A percentile compares a stretch with the other conserved stretches of the same genome.
Evolutionary conservation across 2,113 vertebrate species (phyloP).

Genomic region (Burhinus bistriatus): DNA sequence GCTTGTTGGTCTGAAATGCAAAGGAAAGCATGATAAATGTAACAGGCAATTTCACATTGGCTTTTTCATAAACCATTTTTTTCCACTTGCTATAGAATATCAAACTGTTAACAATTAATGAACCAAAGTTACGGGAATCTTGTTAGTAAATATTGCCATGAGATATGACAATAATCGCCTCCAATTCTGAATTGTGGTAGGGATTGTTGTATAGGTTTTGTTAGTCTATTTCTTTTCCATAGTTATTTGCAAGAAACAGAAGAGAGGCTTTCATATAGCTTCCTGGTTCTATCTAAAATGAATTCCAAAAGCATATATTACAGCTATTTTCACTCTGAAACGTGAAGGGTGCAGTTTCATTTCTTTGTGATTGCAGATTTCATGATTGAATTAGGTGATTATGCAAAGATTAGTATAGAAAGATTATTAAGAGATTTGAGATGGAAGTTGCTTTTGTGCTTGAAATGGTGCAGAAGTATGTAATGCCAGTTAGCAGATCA

Average conservation of each 20-base stretch:
- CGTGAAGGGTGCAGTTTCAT: background rate
- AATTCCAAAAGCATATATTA: background rate
- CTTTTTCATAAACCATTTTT: background rate
- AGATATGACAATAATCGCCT: background rate
- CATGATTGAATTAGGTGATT: background rate
- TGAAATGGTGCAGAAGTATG: background rate
- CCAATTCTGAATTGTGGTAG: background rate
- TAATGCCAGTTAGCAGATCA: background rate
- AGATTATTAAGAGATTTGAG: background rate
- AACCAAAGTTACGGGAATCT: background rate
- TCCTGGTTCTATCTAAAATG: background rate
- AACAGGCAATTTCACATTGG: background rate
- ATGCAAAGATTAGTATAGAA: background rate
- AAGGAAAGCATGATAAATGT: background rate
- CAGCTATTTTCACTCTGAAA: background rate
- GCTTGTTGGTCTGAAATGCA: background rate
- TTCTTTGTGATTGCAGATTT: background rate
- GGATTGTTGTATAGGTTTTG: background rate
- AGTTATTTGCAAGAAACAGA: background rate
- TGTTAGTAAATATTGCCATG: background rate
- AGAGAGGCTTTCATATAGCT: background rate
- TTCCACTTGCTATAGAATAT: background rate
- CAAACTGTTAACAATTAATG: background rate
- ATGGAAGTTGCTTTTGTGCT: background rate
- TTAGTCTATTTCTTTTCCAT: background rate